phyloP scores from a whole-genome alignment of 2,888 invertebrate genomes.

The Strigamia transsilvanica region DNA sequence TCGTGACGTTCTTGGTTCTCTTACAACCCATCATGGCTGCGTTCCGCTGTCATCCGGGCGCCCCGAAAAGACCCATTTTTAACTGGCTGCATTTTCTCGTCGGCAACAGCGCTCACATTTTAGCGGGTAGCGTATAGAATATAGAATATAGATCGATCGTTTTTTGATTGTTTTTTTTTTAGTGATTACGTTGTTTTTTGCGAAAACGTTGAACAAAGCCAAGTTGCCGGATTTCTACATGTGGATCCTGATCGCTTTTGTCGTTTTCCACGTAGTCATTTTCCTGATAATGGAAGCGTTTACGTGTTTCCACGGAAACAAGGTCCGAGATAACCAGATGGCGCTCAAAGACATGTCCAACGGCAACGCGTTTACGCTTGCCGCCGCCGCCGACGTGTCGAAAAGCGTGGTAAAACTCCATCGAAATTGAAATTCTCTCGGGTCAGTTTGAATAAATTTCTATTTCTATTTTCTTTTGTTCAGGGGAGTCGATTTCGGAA shows the following conservation, averaged over 20 bases:
- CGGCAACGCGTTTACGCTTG: constrained; percentile 37
- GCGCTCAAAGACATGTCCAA: constrained; percentile 53
- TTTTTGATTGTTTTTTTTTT: no score
- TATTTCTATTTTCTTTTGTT: constrained; percentile 59
- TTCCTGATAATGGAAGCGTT: constrained; percentile 72
- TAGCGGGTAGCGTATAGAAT: constrained; percentile 78
- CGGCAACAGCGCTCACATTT: constrained; percentile 86
- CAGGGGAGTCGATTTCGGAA: constrained; percentile 83
- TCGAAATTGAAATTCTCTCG: not conserved
- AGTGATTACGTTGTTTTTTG: constrained; percentile 95
- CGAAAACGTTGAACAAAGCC: constrained; percentile 84
- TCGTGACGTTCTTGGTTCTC: constrained; percentile 71
- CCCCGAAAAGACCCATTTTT: constrained; percentile 79
- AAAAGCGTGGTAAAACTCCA: not conserved
- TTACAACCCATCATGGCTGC: constrained; percentile 79
- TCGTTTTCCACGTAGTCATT: constrained; percentile 86
- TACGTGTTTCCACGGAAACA: constrained; percentile 64
- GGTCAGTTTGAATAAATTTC: not conserved
- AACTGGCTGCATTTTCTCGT: constrained; percentile 92
- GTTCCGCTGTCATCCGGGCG: constrained; percentile 85
- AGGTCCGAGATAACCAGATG: constrained; percentile 52
- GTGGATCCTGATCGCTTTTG: constrained; percentile 87
- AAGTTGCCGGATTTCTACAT: constrained; percentile 86
- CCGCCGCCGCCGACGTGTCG: not conserved
- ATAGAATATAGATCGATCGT: no score